Evolutionary conservation across 2,113 vertebrate genomes (phyloP).

Genomic region (Coryphaenoides rupestris): DNA sequence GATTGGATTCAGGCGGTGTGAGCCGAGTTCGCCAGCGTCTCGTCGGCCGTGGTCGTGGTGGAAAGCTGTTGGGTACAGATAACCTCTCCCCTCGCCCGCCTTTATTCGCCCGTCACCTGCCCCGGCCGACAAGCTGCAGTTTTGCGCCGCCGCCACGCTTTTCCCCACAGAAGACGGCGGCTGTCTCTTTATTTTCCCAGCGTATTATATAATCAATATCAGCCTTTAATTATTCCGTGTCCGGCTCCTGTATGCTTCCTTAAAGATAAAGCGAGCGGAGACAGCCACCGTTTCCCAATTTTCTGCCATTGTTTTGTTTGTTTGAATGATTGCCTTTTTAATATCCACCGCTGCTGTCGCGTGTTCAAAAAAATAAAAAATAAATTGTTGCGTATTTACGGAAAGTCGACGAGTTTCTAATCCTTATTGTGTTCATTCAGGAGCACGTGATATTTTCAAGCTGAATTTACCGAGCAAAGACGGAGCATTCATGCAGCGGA

Average conservation of each 20-base stretch:
- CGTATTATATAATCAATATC: conserved; percentile 61
- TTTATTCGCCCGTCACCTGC: conserved; percentile 66
- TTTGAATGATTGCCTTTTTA: conserved; percentile 41
- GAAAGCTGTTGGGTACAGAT: conserved; percentile 39
- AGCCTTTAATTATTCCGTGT: conserved; percentile 68
- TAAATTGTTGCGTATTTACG: conserved; percentile 16
- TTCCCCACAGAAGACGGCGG: conserved; percentile 40
- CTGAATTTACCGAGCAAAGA: too few relatives aligned
- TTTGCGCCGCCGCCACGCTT: conserved; percentile 44
- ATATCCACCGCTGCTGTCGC: conserved; percentile 9
- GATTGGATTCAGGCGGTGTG: conserved; percentile 30
- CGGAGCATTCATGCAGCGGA: too few relatives aligned
- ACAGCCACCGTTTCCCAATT: conserved; percentile 39
- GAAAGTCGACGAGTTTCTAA: background rate
- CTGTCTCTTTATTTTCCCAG: conserved; percentile 58
- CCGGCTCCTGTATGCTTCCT: conserved; percentile 58
- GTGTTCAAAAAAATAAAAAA: conserved; percentile 25
- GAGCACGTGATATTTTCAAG: background rate
- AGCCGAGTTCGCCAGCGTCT: conserved; percentile 22
- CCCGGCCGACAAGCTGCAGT: conserved; percentile 35
- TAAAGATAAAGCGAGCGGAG: conserved; percentile 58
- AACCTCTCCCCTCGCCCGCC: conserved; percentile 27
- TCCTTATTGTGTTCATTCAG: conserved; percentile 9
- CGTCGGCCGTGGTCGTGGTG: too few relatives aligned
- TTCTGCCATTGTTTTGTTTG: conserved; percentile 53